Evolutionary conservation across 2,888 invertebrate species (phyloP), one percentile per base, ranked within the genome.

Genomic region (Aleiodes leptofemur): DNA sequence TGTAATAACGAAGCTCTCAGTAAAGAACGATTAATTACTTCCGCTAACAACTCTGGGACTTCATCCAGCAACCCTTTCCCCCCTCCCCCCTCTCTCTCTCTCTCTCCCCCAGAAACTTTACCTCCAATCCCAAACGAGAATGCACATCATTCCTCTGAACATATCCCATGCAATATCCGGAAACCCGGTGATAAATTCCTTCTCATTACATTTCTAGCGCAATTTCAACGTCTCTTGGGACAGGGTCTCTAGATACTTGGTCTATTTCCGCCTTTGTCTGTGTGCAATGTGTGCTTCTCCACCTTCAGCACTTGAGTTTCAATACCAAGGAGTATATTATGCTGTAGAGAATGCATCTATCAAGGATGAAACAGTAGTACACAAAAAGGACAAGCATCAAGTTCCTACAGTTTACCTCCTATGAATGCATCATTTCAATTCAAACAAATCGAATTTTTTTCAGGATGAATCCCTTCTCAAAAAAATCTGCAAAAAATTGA

Each of bases 21-120:
- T 64, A 64, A 64, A 64, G 64, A 64, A 48, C 64, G 64, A 64
- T 64, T 64, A 64, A 64, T 64, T 64, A 64, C 64, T 64, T 64
- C 64, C 64, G 64, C n/a, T 64, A 64, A 48, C 64, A 64, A 64
- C 64, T 64, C 64, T 43, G 43, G 43, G 48, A 64, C 64, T 48
- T 64, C 64, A 64, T 64, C 64, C 64, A 64, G 64, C 64, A 64
- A 43, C 9, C 64, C 64, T 48, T 23, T 16, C 43, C 43, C 48
- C 38, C 16, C 1, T 9, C 7, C 9, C 23, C 43, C 14, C 13
- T n/a, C 55, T n/a, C n/a, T n/a, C 55, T n/a, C 64, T 23, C 23
- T 23, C 23, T 23, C 23, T 23, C 64, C 4, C 43, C 64, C 64
- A 43, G 64, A 64, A 64, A 64, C 64, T 64, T 64, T 64, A 48